phyloP scores from a whole-genome alignment of 2,797 vertebrate genomes.

The Avahi laniger region DNA sequence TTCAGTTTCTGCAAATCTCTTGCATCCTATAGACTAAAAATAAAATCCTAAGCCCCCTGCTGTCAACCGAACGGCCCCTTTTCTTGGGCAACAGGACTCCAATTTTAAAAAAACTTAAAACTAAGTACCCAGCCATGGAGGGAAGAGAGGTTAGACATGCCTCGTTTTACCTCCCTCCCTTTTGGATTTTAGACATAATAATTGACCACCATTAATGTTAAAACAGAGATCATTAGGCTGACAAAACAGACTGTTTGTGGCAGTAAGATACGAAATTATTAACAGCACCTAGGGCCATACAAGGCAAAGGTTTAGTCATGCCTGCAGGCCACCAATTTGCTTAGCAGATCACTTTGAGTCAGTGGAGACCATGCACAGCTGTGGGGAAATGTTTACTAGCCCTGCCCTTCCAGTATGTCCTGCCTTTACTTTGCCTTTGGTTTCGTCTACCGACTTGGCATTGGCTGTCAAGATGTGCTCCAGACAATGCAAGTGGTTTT shows the following conservation, averaged over 20 bases:
- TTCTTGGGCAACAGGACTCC: background rate
- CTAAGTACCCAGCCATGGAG: background rate
- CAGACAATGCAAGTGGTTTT: background rate
- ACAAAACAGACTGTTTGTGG: background rate
- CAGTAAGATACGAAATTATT: background rate
- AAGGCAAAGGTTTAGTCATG: background rate
- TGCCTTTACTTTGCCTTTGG: background rate
- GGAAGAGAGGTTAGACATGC: background rate
- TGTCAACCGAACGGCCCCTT: background rate
- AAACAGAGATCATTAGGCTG: background rate
- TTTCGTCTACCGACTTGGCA: background rate
- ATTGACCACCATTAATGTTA: background rate
- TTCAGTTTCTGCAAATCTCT: background rate
- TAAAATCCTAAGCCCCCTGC: background rate
- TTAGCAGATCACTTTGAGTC: background rate
- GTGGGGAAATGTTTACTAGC: background rate
- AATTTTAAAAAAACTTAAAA: background rate
- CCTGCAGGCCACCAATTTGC: background rate
- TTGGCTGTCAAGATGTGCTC: background rate
- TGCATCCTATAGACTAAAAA: background rate
- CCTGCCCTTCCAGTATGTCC: background rate
- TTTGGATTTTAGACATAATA: background rate
- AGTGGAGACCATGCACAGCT: background rate
- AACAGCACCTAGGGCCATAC: background rate
- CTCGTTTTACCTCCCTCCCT: background rate